phyloP scores from a whole-genome alignment of 2,797 vertebrate species.

The Betta splendens region DNA sequence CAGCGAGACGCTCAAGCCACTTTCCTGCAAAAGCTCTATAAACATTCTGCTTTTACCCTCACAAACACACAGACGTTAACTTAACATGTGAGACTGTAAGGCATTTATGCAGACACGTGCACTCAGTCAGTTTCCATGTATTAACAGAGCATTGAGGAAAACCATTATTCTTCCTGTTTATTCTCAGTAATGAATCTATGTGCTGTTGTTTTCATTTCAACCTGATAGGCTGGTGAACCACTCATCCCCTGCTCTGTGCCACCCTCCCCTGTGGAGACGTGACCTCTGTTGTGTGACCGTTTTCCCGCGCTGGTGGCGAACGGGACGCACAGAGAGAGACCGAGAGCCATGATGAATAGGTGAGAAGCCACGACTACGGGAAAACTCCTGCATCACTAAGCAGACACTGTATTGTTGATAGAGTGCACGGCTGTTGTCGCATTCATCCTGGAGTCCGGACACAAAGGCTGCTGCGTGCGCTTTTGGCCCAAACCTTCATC shows the following conservation, averaged over 20 bases:
- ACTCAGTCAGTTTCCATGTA: not conserved
- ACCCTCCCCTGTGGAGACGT: conserved; percentile 5
- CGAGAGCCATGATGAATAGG: too few species aligned
- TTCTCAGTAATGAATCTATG: conserved; percentile 37
- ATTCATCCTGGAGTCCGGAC: conserved; percentile 20
- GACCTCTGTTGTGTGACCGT: conserved; percentile 13
- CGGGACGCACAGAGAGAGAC: not conserved
- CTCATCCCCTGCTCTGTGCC: conserved; percentile 45
- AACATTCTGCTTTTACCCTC: conserved; percentile 4
- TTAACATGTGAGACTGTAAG: not conserved
- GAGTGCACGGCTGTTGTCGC: not conserved
- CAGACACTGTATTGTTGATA: conserved; percentile 14
- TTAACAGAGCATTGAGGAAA: too few species aligned
- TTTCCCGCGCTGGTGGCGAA: not conserved
- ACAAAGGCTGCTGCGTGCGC: conserved; percentile 22
- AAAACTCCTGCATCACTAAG: conserved; percentile 29
- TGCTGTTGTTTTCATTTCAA: conserved; percentile 52
- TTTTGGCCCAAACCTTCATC: not conserved
- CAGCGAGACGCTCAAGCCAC: conserved; percentile 21
- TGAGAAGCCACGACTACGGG: not conserved
- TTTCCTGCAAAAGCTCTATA: conserved; percentile 2
- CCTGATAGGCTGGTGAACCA: conserved; percentile 59
- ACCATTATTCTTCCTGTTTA: conserved; percentile 20
- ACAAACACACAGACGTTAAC: not conserved
- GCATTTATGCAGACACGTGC: not conserved